Evolutionary conservation across 2,888 invertebrate species (phyloP).

Genomic region (Sesia apiformis): DNA sequence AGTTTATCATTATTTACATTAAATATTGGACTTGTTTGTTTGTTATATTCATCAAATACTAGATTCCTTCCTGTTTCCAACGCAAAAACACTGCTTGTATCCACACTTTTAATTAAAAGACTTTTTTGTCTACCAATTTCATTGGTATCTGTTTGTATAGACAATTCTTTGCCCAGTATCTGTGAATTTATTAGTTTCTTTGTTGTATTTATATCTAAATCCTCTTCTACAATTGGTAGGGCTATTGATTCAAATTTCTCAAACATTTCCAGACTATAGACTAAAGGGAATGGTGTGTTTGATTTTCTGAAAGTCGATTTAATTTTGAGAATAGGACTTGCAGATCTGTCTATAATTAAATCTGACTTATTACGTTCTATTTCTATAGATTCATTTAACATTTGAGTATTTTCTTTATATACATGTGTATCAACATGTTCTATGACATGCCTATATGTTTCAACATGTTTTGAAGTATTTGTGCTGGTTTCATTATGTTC

Average conservation of each 20-base stretch:
- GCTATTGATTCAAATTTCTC: constrained; percentile 51
- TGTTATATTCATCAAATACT: no score
- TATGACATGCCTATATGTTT: no score
- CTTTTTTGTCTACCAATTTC: no score
- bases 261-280: constrained; percentile 40
- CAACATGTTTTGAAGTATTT: no score
- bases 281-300: constrained; percentile 22
- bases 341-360: constrained; percentile 3
- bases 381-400: constrained; percentile 2
- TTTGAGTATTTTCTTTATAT: not conserved
- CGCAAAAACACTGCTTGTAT: no score
- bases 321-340: constrained; percentile 35
- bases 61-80: no score
- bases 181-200: constrained; percentile 48
- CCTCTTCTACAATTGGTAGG: constrained; percentile 30
- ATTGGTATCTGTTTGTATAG: not conserved
- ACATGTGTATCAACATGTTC: no score
- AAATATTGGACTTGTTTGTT: no score
- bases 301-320: constrained; percentile 6
- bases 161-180: constrained; percentile 34
- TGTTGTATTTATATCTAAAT: constrained; percentile 23
- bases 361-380: not conserved
- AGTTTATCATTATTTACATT: no score
- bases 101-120: no score
- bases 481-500: no score